Evolutionary conservation across 1,140 invertebrate species (phyloP), one percentile per base, ranked within the genome.

Genomic region (Drosophila rufa): DNA sequence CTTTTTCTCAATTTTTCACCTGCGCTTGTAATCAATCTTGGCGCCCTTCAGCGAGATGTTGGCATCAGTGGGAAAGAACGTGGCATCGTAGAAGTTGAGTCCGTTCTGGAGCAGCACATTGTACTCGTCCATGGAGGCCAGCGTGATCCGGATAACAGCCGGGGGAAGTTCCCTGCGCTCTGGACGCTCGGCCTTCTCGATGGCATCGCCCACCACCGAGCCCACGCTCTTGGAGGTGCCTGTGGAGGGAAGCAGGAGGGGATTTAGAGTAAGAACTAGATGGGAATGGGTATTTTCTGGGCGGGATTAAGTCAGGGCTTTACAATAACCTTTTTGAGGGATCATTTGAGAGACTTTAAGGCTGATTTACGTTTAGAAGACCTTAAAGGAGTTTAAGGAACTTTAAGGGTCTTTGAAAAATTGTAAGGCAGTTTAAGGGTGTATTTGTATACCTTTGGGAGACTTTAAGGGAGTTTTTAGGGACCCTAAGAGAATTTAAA

Each of bases 61-160:
- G 55, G 96, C 94, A 84, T 97, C 96, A 7, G 96, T 97, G 33
- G 96, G 96, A 93, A 97, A 97, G 94, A 96, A 97, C 3, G 96
- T 97, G 47, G 96, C 96, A 30, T 96, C 96, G 85, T 97, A 97
- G 94, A 97, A 97, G 93, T 97, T 96, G 48, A 97, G 94, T 14
- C 96, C 96, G 82, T 96, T 96, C 92, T 97, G 96, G 48, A 97
- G 93, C 40, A 97, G 93, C 82, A 95, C 95, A 87, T 96, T 96
- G 80, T 95, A 96, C 93, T 97, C 96, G 69, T 97, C 96, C 51
- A 97, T 94, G 50, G 95, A 96, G 25, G 96, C 96, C 59, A 97
- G 93, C 11, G 96, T 97, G 50, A 97, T 94, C 66, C 96, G 94
- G 56, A 97, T 95, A 4, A 95, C 94, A 30, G 94, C 92, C n/a